Conservation (phyloP, 1,140 invertebrate genomes). For the Microplitis mediator region DNA sequence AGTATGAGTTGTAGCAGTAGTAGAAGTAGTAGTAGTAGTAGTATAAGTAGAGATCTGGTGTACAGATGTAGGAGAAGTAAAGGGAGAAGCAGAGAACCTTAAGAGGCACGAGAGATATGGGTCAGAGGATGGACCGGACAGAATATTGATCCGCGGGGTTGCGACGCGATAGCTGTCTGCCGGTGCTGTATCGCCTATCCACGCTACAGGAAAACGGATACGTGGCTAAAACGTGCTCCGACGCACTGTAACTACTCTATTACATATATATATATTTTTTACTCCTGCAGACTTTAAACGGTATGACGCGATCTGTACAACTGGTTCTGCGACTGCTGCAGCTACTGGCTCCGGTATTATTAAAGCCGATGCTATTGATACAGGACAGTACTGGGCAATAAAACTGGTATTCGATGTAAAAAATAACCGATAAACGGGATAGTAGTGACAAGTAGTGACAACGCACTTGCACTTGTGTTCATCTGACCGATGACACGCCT, state of each 20-base stretch:
- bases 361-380: too few relatives aligned
- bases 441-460: too few relatives aligned
- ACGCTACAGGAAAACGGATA: background rate
- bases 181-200: too few relatives aligned
- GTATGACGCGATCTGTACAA: too few relatives aligned
- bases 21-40: conserved; percentile 20
- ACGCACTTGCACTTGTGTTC: background rate
- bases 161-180: conserved; percentile 52
- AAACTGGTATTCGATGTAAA: background rate
- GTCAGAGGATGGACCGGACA: conserved; percentile 62
- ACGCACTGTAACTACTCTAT: conserved; percentile 11
- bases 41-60: background rate
- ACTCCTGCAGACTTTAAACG: background rate
- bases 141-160: conserved; percentile 59
- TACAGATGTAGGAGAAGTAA: conserved; percentile 12
- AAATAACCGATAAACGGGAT: background rate
- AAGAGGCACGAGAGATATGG: conserved; percentile 57
- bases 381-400: too few relatives aligned
- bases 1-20: background rate
- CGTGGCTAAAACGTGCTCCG: background rate
- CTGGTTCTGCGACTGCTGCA: too few relatives aligned
- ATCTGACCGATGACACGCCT: conserved; percentile 3
- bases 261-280: background rate
- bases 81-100: conserved; percentile 40
- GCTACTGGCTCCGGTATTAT: too few relatives aligned